Percentiles rank a stretch among this genome's conserved stretches.
Evolutionary conservation across 2,113 vertebrate genomes (phyloP).

Genomic region (Plestiodon gilberti): DNA sequence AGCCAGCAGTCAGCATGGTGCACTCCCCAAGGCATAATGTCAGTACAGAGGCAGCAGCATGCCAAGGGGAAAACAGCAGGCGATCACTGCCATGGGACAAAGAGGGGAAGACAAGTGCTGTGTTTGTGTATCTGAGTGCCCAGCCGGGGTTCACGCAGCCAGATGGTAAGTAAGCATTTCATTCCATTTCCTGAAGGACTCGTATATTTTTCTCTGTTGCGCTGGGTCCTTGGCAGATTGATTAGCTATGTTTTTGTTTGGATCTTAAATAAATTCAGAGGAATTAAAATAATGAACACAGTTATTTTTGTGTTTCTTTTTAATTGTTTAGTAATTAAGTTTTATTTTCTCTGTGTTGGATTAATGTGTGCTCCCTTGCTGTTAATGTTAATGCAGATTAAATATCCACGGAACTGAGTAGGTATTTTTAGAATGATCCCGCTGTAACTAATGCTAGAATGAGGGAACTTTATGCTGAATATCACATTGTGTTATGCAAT

Average conservation of each 20-base stretch:
- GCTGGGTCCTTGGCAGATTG: conserved; percentile 5
- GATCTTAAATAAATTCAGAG: conserved; percentile 14
- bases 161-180: conserved; percentile 24
- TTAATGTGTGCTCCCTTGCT: conserved; percentile 8
- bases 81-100: not conserved
- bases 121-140: not conserved
- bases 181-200: conserved; percentile 11
- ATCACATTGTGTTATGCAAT: not conserved
- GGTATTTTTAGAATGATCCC: conserved; percentile 24
- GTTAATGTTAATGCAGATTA: conserved; percentile 33
- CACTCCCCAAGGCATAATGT: not conserved
- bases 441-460: not conserved
- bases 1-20: not conserved
- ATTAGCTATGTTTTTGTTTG: conserved; percentile 31
- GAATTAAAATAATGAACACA: conserved; percentile 19
- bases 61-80: not conserved
- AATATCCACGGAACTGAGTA: not conserved
- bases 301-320: conserved; percentile 1
- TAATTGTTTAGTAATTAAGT: conserved; percentile 39
- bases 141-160: not conserved
- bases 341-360: conserved; percentile 30
- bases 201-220: conserved; percentile 4
- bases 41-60: not conserved
- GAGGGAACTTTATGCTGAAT: not conserved
- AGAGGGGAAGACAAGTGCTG: not conserved